Evolutionary conservation across 1,140 invertebrate genomes (phyloP).

Genomic region (Chelonus insularis): DNA sequence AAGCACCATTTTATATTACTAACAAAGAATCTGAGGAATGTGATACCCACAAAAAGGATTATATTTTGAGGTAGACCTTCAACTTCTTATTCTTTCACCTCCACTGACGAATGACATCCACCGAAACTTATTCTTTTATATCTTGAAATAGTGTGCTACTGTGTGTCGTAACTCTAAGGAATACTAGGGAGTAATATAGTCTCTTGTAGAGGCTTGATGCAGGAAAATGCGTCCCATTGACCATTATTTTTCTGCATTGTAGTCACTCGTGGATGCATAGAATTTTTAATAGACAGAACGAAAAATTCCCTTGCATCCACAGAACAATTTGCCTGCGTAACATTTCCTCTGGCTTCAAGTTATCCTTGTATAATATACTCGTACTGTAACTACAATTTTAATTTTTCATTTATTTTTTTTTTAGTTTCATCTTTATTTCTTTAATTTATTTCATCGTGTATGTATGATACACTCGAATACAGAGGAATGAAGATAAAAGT

Average conservation of each 20-base stretch:
- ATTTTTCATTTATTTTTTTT: too few species aligned
- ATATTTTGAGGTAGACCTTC: background rate
- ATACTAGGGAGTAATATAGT: too few species aligned
- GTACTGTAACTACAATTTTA: background rate
- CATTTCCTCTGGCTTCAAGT: too few species aligned
- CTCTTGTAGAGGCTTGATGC: too few species aligned
- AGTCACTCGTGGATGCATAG: conserved; percentile 26
- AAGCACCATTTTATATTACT: background rate
- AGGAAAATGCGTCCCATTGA: conserved; percentile 13
- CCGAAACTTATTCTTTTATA: background rate
- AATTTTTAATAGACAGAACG: conserved; percentile 28
- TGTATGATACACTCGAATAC: too few species aligned
- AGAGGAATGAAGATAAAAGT: background rate
- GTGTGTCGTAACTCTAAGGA: background rate
- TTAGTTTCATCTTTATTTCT: too few species aligned
- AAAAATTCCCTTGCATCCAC: conserved; percentile 8
- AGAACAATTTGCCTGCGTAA: conserved; percentile 2
- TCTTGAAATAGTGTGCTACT: background rate
- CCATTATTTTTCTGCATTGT: conserved; percentile 27
- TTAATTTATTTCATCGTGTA: too few species aligned
- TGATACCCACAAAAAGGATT: background rate
- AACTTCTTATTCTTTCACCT: too few species aligned
- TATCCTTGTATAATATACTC: too few species aligned
- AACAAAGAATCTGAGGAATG: background rate
- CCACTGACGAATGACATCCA: background rate